Percentiles rank a stretch among this genome's conserved stretches.
Conservation (phyloP, 2,888 invertebrate genomes). For the Netelia melanura region DNA sequence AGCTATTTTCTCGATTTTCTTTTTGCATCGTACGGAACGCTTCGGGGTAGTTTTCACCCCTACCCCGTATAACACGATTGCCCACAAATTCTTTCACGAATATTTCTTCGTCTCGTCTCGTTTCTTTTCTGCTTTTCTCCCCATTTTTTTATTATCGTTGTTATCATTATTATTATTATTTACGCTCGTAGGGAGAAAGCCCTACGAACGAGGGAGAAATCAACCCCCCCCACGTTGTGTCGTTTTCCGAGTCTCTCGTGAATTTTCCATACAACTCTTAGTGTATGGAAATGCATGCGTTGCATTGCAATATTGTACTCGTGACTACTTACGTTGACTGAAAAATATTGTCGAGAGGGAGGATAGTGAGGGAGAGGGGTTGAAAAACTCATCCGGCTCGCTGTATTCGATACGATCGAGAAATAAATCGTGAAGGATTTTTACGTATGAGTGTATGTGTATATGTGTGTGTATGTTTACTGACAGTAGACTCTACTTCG, state of each 20-base stretch:
- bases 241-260: slow-evolving; percentile 8
- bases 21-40: background rate
- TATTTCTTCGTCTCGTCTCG: slow-evolving; percentile 27
- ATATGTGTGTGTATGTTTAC: background rate
- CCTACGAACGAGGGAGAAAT: background rate
- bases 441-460: background rate
- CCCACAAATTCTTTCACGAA: slow-evolving; percentile 31
- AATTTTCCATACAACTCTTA: slow-evolving; percentile 36
- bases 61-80: slow-evolving; percentile 1
- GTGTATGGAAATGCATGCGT: slow-evolving; percentile 35
- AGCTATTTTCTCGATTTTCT: slow-evolving; percentile 36
- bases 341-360: slow-evolving; percentile 38
- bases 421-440: slow-evolving; percentile 9
- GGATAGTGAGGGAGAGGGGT: slow-evolving; percentile 47
- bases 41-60: background rate
- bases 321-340: slow-evolving; percentile 24
- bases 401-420: slow-evolving; percentile 17
- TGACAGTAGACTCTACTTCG: background rate
- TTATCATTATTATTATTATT: background rate
- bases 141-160: background rate
- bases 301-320: slow-evolving; percentile 43
- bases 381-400: slow-evolving; percentile 36
- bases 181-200: too few species aligned
- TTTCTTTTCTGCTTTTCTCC: slow-evolving; percentile 1
- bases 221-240: background rate